A percentile compares a stretch with the other conserved stretches of the same genome.
Evolutionary conservation across 2,797 vertebrate genomes (phyloP).

Genomic region (Enteromius fasciolatus): DNA sequence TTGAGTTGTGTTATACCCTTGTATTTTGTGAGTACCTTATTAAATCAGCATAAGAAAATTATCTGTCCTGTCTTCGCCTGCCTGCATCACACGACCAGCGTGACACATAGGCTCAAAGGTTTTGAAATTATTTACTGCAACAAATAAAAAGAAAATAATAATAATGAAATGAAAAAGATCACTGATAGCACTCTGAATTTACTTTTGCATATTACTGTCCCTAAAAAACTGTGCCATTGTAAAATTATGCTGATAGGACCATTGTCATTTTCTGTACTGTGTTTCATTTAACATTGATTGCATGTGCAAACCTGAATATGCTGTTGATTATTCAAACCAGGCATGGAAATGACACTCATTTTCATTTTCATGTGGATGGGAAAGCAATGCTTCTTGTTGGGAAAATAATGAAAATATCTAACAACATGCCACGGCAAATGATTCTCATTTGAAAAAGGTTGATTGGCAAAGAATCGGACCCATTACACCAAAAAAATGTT

Average conservation of each 20-base stretch:
- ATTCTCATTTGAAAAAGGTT: constrained; percentile 2
- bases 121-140: neutral
- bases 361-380: constrained; percentile 10
- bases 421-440: neutral
- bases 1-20: too few species aligned
- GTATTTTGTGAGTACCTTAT: too few species aligned
- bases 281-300: neutral
- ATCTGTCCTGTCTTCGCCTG: too few species aligned
- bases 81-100: too few species aligned
- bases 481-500: neutral
- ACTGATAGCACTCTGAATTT: neutral
- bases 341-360: neutral
- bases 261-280: constrained; percentile 3
- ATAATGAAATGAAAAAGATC: neutral
- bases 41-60: too few species aligned
- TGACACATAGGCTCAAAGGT: neutral
- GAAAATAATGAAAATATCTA: neutral
- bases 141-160: neutral
- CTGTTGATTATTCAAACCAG: constrained; percentile 22
- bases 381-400: constrained; percentile 5
- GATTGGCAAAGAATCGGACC: neutral
- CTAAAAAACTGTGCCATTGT: neutral
- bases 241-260: neutral
- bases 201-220: neutral
- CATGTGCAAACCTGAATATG: neutral